Conservation (phyloP, 2,888 invertebrate species). For the Acanthacorydalis orientalis region DNA sequence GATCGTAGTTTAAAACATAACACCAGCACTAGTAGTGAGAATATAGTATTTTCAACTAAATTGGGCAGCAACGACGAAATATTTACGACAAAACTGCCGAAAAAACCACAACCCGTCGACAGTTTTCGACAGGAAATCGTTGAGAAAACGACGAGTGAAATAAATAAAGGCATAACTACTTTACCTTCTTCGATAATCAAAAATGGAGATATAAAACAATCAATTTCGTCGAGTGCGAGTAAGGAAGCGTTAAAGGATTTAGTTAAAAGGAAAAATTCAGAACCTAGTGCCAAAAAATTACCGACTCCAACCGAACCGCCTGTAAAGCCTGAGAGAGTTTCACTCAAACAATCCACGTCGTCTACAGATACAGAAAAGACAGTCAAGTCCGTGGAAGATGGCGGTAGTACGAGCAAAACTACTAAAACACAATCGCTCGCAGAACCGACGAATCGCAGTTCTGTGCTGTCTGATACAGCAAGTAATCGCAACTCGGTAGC, state of each 20-base stretch:
- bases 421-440: background rate
- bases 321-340: background rate
- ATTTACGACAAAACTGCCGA: conserved; percentile 34
- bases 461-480: background rate
- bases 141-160: background rate
- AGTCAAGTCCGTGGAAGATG: background rate
- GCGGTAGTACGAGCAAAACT: background rate
- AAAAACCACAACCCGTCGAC: conserved; percentile 11
- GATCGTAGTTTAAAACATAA: conserved; percentile 18
- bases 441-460: background rate
- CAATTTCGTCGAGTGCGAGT: background rate
- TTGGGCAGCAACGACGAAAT: conserved; percentile 52
- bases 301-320: background rate
- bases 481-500: conserved; percentile 12
- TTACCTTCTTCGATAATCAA: too few species aligned
- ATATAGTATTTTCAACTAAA: conserved; percentile 48
- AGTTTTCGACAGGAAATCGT: background rate
- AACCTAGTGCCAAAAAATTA: background rate
- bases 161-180: background rate
- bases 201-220: background rate
- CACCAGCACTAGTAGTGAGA: conserved; percentile 23
- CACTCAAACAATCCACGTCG: background rate
- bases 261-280: background rate
- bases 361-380: background rate
- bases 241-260: background rate